Base-by-base conservation (phyloP, 1,140 invertebrate species). In the Cotesia chilonis region DNA sequence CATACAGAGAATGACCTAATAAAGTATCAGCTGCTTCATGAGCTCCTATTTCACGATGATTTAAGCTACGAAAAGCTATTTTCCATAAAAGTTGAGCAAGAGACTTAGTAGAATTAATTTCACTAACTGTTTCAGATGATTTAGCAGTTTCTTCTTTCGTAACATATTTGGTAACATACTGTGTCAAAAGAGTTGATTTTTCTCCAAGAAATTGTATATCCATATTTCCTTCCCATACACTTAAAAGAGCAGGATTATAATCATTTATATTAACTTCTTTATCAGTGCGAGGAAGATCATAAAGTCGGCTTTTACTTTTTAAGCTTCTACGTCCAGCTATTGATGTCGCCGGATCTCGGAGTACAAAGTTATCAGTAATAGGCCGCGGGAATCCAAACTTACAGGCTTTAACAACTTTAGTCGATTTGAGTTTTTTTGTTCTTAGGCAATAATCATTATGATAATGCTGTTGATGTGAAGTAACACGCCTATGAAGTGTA, bases 401-500 rank as follows among this genome's bases (percentile, higher is more conserved):
- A 17, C 17, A 17, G 17, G 17, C 17, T 17, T 17, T 17, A 17
- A 17, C 17, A 17, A 17, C 17, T 17, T 17, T 17, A 17, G 17
- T 17, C 17, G 17, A 17, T 17, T 17, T 17, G 17, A 17, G 17
- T 17, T 17, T 17, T 17, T 17, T 17, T 1, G 17, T 17, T 17
- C 17, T 17, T 17, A 17, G 17, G 17, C 17, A 17, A 17, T 17
- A 17, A 17, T 17, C 17, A 17, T 17, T 17, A 17, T 52, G 28
- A 28, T 36, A 35, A 68, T 80, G 77, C 9, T 7, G 54, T 69
- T 79, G 76, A 72, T 74, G 70, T 6, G 61, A 37, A 51, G 35
- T 74, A 2, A 76, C 79, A 0, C 76, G 74, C 6, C 72, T 41
- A 54, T 75, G 67, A 3, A 79, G 54, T 52, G 67, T 72, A 52